Percentiles rank a stretch among this genome's conserved stretches.
These are phyloP conservation scores for Drosophila pseudoananassae DNA, from an alignment of 1,140 invertebrate species.

Conservation along the genomic window DNA sequence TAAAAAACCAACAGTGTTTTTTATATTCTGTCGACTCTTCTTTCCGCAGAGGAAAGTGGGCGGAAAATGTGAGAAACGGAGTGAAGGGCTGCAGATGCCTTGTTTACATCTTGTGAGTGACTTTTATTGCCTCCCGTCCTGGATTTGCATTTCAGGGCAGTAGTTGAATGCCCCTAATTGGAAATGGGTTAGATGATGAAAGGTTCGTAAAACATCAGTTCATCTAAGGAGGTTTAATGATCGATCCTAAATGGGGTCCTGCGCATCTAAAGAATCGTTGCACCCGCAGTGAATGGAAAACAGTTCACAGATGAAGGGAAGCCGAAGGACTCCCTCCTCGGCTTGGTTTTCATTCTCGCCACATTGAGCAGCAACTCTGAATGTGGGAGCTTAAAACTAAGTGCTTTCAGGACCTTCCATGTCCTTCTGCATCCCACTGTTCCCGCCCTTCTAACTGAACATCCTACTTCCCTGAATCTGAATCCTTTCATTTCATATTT, in stretches of 20 bases:
- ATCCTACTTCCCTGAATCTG: constrained; percentile 45
- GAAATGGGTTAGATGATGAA: neutral
- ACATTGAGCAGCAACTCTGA: constrained; percentile 57
- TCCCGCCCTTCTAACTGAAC: constrained; percentile 19
- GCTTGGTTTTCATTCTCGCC: constrained; percentile 38
- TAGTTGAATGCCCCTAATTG: neutral
- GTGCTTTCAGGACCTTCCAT: constrained; percentile 28
- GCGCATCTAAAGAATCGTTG: neutral
- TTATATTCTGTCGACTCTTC: neutral
- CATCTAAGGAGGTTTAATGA: neutral
- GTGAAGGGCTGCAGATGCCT: neutral
- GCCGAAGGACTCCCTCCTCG: neutral
- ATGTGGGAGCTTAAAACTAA: constrained; percentile 58
- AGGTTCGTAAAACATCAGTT: neutral
- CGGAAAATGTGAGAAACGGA: neutral
- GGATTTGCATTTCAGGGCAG: neutral
- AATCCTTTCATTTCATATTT: constrained; percentile 69
- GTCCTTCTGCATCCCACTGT: neutral
- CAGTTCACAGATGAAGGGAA: neutral
- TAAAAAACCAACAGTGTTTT: constrained; percentile 21
- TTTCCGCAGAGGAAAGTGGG: neutral
- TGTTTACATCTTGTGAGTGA: constrained; percentile 54
- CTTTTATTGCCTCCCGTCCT: constrained; percentile 44
- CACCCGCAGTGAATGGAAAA: neutral
- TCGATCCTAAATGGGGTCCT: neutral